Evolutionary conservation across 2,113 vertebrate species (phyloP), one percentile per base, ranked within the genome.

Genomic region (Phalacrocorax pelagicus): DNA sequence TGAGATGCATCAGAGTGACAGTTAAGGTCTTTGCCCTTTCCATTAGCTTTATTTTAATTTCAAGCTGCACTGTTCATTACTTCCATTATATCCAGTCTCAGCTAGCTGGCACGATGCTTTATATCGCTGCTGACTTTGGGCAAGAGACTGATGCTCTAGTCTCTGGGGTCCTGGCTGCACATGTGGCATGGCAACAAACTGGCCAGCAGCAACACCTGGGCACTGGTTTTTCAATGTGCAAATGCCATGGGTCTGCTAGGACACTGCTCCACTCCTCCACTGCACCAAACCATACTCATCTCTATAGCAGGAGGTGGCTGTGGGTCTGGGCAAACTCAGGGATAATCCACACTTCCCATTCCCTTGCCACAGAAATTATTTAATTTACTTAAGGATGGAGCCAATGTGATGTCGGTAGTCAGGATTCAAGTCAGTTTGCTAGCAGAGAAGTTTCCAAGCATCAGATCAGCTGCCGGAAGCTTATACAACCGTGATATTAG

Each of bases 11-110:
- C 52, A 9, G 94, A 94, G 86, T 96, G 95, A 95, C 95, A 96
- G 95, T 15, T 10, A 81, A 95, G 96, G 96, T 95, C 94, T 38
- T 24, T 91, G 95, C 95, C 96, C 96, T 97, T 9, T 94, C 93
- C 94, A 97, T 95, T 90, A 93, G 95, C 92, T 77, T 44, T 13
- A 69, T 92, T 96, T 93, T 95, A 92, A 97, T 97, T 92, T 96
- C 95, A 67, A 96, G 89, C 86, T 0, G 1, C 3, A 1, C 73
- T 82, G 34, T 88, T 97, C 90, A 90, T 95, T 94, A 91, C 93
- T 57, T 6, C 87, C 66, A 69, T 72, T 77, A 67, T 38, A 52
- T 14, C 52, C 89, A 36, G 81, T 17, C 91, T 79, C 77, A 5
- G 58, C 82, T 32, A 84, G 74, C 85, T 78, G 73, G 65, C 96